Base-by-base conservation (phyloP, 2,113 vertebrate genomes). In the Gyps fulvus region DNA sequence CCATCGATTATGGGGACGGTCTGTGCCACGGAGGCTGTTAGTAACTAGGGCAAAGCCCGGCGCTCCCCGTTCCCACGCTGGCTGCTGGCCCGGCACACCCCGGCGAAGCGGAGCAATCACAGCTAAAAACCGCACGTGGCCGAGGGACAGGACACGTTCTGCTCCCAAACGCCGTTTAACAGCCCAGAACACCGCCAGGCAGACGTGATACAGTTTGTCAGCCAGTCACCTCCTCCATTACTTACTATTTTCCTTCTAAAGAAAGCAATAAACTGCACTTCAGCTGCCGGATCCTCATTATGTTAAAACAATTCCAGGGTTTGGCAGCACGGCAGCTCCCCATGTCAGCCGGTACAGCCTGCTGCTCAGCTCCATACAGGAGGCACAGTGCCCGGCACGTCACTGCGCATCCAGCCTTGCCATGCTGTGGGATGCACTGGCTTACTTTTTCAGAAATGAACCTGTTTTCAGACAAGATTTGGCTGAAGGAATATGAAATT, bases 51-150 rank as follows among this genome's bases (percentile, higher is more conserved):
- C 90, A 81, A 27, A 67, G 83, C 89, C 70, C 3, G 10, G 63
- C 2, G 0, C 4, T 9, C 66, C 91, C 52, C 3, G 0, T 26
- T 45, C 88, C 87, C 1, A 10, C 8, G 7, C 6, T 11, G 32
- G 74, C 74, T 55, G 83, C 43, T 29, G 0, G 3, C 26, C 52
- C 3, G 0, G 6, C 3, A 12, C 31, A 21, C 26, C 43, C 29
- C 2, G 3, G 71, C 3, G 0, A 25, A 34, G 58, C 1, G 1
- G 38, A 18, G 58, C 0, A 7, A n/a, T 9, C n/a, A 5, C 65
- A 4, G 81, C 80, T 42, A 6, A 0, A 45, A n/a, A 4, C 11
- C 36, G 1, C n/a, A 14, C 0, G 0, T 20, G 52, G 62, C 29
- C 3, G 2, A 38, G 20, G 32, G 40, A 16, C 34, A 15, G 62